These are phyloP conservation scores for Natator depressus DNA, from an alignment of 2,113 vertebrate species.

Conservation along the genomic window DNA sequence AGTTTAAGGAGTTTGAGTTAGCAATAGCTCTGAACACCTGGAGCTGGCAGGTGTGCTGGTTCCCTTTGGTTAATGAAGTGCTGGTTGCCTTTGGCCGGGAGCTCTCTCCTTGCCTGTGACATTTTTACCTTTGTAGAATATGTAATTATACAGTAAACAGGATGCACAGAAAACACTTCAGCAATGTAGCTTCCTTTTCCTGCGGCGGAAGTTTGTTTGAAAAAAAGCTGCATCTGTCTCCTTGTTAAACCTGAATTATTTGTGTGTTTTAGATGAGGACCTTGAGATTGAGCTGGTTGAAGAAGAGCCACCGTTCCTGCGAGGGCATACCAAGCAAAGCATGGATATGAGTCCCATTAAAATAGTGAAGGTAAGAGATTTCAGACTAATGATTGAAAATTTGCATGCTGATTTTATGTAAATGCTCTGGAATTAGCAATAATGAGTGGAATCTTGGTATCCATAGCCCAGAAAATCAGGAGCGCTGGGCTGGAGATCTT, in stretches of 20 bases:
- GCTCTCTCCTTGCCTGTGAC: neutral
- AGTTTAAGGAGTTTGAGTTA: neutral
- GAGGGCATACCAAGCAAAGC: slow-evolving; percentile 98
- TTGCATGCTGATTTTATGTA: neutral
- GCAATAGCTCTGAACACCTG: neutral
- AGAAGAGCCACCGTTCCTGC: slow-evolving; percentile 96
- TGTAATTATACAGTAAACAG: neutral
- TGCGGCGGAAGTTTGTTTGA: neutral
- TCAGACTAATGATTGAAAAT: neutral
- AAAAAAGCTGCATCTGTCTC: neutral
- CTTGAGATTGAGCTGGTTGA: slow-evolving; percentile 98
- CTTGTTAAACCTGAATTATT: neutral
- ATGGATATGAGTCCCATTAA: slow-evolving; percentile 99
- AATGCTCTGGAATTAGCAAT: neutral
- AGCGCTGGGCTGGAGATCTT: neutral
- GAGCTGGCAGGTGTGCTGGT: neutral
- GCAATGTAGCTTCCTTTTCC: neutral
- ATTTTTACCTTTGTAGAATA: neutral
- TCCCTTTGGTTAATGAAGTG: neutral
- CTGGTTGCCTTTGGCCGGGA: neutral
- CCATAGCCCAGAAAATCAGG: neutral
- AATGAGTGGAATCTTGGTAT: neutral
- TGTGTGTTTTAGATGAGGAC: slow-evolving; percentile 88
- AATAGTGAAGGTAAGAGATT: slow-evolving; percentile 91
- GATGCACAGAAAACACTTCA: neutral